Base-by-base conservation (phyloP, 2,888 invertebrate species). In the Ichneumon xanthorius region DNA sequence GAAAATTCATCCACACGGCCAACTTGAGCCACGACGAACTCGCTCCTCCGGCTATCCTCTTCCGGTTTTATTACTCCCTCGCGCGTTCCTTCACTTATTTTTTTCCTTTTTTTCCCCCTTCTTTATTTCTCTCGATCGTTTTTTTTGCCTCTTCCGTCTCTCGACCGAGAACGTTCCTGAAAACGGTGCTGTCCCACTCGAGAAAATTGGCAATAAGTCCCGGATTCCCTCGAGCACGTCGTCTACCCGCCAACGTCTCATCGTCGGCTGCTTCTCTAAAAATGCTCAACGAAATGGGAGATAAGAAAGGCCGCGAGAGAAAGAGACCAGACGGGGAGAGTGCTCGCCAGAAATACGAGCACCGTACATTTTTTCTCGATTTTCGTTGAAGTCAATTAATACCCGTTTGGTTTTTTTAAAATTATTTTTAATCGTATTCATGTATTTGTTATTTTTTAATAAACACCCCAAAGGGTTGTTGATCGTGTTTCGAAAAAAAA, bases 121-220 rank as follows among this genome's bases (percentile, higher is more conserved):
- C 45, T 67, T 73, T 50, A 53, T 58, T 11, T 58, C 45, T 45
- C 14, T 14, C 45, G 45, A 45, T 45, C 45, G 45, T 45, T 45
- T 45, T 61, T 63, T 33, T 45, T 45, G 30, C 80, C 55, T 30
- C 9, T 5, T n/a, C 37, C 19, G 30, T 37, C 58, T 37, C 45
- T 40, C 30, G 37, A 33, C 22, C 72, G 63, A 16, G 45, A 50
- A 22, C 61, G 45, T 80, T 68, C 72, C 45, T 14, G 80, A 72
- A 61, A 77, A 80, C 76, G 84, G 72, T 61, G 45, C 79, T 81
- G 81, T 84, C 84, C 84, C 84, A 71, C 72, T 83, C 33, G 82
- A 82, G 80, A 87, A 85, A 87, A 87, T 87, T 87, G 85, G 80
- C 86, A 85, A 87, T 87, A 85, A 87, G 78, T 87, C 81, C 63